Evolutionary conservation across 2,888 invertebrate genomes (phyloP).

Genomic region (Leptodirus hochenwartii): DNA sequence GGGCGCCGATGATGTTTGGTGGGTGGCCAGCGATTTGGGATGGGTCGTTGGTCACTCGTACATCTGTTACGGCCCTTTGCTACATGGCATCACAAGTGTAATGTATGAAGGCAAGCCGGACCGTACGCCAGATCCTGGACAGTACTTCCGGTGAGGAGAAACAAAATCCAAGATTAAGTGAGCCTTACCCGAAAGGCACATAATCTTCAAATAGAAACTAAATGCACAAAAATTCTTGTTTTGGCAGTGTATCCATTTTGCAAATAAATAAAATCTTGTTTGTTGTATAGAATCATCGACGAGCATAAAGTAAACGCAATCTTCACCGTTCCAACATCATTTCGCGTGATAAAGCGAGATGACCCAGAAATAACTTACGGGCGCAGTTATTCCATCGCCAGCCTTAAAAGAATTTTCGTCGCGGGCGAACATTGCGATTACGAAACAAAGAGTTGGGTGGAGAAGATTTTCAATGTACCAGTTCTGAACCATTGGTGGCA

Average conservation of each 20-base stretch:
- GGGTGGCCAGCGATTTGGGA: constrained; percentile 78
- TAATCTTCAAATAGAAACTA: background rate
- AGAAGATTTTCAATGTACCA: constrained; percentile 50
- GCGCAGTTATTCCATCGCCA: constrained; percentile 41
- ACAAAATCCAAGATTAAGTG: no score
- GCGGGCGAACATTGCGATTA: constrained; percentile 90
- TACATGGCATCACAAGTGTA: constrained; percentile 63
- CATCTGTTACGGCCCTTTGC: constrained; percentile 79
- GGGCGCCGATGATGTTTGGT: constrained; percentile 64
- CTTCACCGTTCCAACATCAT: constrained; percentile 82
- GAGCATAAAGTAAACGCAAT: constrained; percentile 72
- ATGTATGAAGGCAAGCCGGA: constrained; percentile 91
- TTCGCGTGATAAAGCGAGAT: constrained; percentile 66
- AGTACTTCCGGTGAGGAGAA: constrained; percentile 59
- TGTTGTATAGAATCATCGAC: constrained; percentile 46
- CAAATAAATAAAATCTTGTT: background rate
- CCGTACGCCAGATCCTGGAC: constrained; percentile 80
- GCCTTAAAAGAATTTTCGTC: constrained; percentile 55
- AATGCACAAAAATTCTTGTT: background rate
- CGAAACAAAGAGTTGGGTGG: constrained; percentile 69
- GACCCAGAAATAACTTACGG: constrained; percentile 57
- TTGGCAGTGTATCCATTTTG: background rate
- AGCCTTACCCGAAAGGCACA: constrained; percentile 1
- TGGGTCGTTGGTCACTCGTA: constrained; percentile 94
- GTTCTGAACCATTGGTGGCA: constrained; percentile 95